Conservation (phyloP, 2,797 vertebrate genomes). For the Siniperca undulata region DNA sequence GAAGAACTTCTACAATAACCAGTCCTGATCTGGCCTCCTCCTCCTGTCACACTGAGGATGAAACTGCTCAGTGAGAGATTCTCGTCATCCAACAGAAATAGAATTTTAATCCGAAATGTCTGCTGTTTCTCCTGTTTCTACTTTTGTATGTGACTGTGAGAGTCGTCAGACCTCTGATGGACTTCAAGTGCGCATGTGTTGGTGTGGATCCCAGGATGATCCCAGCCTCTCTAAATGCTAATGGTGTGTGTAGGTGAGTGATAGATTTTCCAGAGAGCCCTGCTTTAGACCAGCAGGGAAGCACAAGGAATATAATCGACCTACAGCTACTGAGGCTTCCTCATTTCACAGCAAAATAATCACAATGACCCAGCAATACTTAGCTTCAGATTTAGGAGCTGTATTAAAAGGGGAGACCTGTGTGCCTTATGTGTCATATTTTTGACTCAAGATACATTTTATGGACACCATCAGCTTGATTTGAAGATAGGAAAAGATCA, state of each 20-base stretch:
- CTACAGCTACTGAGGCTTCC: constrained; percentile 2
- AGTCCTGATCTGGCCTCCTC: constrained; percentile 44
- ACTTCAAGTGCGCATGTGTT: constrained; percentile 30
- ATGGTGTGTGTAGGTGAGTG: constrained; percentile 58
- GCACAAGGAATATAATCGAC: constrained; percentile 33
- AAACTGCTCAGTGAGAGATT: constrained; percentile 10
- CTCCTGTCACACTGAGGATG: background rate
- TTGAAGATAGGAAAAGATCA: no score
- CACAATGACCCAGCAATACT: constrained; percentile 19
- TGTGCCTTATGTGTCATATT: background rate
- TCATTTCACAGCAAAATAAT: constrained; percentile 38
- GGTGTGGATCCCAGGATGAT: constrained; percentile 55
- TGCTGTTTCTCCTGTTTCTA: constrained; percentile 36
- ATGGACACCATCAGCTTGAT: background rate
- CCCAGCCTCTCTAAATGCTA: constrained; percentile 82
- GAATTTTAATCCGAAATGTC: constrained; percentile 51
- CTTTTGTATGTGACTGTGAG: constrained; percentile 47
- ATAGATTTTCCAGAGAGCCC: constrained; percentile 41
- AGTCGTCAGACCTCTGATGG: constrained; percentile 38
- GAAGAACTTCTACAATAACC: background rate
- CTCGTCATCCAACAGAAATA: constrained; percentile 56
- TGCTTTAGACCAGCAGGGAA: constrained; percentile 54
- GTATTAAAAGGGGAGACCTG: constrained; percentile 13
- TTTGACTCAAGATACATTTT: no score
- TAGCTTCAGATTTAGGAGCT: constrained; percentile 1